Evolutionary conservation across 1,140 invertebrate genomes (phyloP).

Genomic region (Achatina immaculata): DNA sequence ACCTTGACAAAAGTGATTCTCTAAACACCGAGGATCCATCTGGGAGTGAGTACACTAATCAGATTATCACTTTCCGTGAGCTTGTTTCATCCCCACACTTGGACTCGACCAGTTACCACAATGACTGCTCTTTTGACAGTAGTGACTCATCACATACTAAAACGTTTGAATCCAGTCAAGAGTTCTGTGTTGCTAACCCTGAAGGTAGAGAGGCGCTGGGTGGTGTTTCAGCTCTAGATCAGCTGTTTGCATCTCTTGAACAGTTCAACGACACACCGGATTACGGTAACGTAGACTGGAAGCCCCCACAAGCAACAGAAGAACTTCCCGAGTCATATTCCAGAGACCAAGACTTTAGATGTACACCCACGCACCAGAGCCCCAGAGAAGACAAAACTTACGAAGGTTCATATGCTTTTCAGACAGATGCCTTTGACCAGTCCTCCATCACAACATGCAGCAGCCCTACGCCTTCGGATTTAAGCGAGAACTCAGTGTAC

Average conservation of each 20-base stretch:
- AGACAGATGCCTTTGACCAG: neutral
- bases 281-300: neutral
- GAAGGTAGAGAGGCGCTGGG: neutral
- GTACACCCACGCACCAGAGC: neutral
- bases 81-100: too few species aligned
- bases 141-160: neutral
- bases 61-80: too few species aligned
- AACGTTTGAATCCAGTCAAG: neutral
- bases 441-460: conserved; percentile 17
- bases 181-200: neutral
- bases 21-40: too few species aligned
- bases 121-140: too few species aligned
- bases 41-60: too few species aligned
- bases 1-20: too few species aligned
- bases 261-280: conserved; percentile 1
- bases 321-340: neutral
- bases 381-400: neutral
- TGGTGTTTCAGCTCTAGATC: neutral
- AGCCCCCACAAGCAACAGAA: neutral
- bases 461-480: conserved; percentile 38
- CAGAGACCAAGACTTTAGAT: neutral
- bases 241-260: conserved; percentile 13
- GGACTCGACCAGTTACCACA: too few species aligned
- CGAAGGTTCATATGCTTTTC: neutral
- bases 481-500: conserved; percentile 37